Evolutionary conservation across 2,888 invertebrate genomes (phyloP).

Genomic region (Mechanitis mazaeus): DNA sequence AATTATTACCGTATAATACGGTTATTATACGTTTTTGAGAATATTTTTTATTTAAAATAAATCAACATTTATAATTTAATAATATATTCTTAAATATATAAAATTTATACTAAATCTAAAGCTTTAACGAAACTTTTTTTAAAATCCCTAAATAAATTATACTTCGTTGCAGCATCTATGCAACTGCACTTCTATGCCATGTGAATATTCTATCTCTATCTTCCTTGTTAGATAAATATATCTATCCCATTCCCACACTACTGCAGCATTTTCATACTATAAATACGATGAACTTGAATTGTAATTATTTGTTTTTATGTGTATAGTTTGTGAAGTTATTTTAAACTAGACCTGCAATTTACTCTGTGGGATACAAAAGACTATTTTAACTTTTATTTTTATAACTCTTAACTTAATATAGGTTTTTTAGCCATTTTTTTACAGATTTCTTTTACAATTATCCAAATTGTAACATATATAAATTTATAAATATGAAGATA

Average conservation of each 20-base stretch:
- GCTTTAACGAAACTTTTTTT: conserved; percentile 1
- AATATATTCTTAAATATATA: no score
- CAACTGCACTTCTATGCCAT: conserved; percentile 31
- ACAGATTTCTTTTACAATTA: no score
- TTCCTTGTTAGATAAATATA: conserved; percentile 10
- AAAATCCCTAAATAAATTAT: conserved; percentile 29
- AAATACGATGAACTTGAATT: conserved; percentile 32
- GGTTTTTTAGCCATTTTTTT: no score
- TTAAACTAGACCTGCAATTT: conserved; percentile 18
- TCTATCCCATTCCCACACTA: conserved; percentile 28
- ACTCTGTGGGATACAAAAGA: conserved; percentile 13
- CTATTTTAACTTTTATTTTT: conserved; percentile 8
- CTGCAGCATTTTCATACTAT: conserved; percentile 35
- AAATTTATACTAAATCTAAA: no score
- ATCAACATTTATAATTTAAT: no score
- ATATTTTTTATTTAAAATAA: no score
- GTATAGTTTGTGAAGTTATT: conserved; percentile 23
- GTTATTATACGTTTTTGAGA: no score
- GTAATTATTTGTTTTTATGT: conserved; percentile 33
- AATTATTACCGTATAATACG: no score
- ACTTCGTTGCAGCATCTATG: conserved; percentile 30
- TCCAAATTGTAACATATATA: no score
- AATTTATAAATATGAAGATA: no score
- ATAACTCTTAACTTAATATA: background rate
- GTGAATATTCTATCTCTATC: conserved; percentile 32